Evolutionary conservation across 2,888 invertebrate species (phyloP), one percentile per base, ranked within the genome.

Genomic region (Noctua comes): DNA sequence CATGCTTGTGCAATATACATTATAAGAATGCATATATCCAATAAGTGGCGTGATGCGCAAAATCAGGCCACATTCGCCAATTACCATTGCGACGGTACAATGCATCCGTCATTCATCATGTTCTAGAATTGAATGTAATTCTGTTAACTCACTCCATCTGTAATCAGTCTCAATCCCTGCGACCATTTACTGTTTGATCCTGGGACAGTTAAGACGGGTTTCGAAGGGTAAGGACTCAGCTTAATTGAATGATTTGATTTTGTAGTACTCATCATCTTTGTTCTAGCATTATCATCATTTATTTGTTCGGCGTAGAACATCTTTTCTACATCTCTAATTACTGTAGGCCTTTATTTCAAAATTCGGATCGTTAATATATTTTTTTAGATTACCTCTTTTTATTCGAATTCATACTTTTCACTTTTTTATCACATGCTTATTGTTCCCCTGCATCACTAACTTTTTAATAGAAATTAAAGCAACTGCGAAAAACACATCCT

Each of bases 61-160:
- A 31, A n/a, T 27, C 59, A 51, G 59, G 64, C 21, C 46, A 46
- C 36, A 11, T 62, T 64, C 24, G 51, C 76, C 80, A 83, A 83
- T 84, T 80, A 76, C 73, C 27, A 68, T 68, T 62, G 70, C 48
- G n/a, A 31, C 40, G 48, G 16, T 48, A 64, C 59, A 62, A 68
- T 80, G 54, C 75, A 73, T 36, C 70, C 62, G 73, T 76, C 75
- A 80, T 68, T 84, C 80, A 84, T 84, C 75, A 84, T 76, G 46
- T 65, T 54, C 48, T 46, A 71, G 70, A 74, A 80, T 73, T 69
- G 51, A 59, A 65, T 68, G 64, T 73, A 70, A 80, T 70, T 75
- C n/a, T 69, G 59, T 79, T 70, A 62, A 62, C n/a, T 79, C 48
- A 31, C 36, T 75, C 57, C 31, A 68, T 68, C 57, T 27, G 43